Base-by-base conservation (phyloP, 2,888 invertebrate genomes). In the Dascillus cervinus region DNA sequence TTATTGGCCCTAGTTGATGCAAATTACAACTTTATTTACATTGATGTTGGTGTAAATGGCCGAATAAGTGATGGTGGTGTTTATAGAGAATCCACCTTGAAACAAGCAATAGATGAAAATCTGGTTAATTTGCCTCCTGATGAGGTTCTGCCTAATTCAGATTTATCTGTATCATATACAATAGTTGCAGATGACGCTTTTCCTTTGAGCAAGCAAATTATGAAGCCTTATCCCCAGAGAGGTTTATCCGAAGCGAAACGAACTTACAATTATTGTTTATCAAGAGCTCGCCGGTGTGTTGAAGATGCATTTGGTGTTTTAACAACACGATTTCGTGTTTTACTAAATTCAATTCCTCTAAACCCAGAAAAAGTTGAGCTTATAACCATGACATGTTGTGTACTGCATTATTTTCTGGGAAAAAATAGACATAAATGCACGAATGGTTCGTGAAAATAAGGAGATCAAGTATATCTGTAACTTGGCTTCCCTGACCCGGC, bases 231-330 rank as follows among this genome's bases (percentile, higher is more conserved):
- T 41, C 34, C 37, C 30, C 43, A 44, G 12, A 40, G 44, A 44
- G 40, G 32, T 39, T 34, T 47, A 39, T 22, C 39, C 29, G 12
- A 43, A 25, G 34, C 45, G 40, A 44, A 45, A 43, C 44, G 34
- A 36, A 38, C 51, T 34, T 55, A 50, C 35, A 50, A 55, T 36
- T 52, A 54, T 41, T 36, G 50, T 28, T 39, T 53, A 29, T 24
- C 20, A 4, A 22, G 43, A 14, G 27, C 39, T 13, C 21, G 37
- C 20, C 22, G 43, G 23, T 15, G 41, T 11, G 24, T 34, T 5
- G 39, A 45, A 34, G 43, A 31, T 26, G 26, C 33, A 3, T 45
- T 45, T 33, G 41, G 45, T 2, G 38, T 37, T 22, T 34, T 45
- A 25, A 36, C 27, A 11, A 39, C 30, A 13, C 12, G 27, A 21